Base-by-base conservation (phyloP, 2,797 vertebrate genomes). In the Emys orbicularis region DNA sequence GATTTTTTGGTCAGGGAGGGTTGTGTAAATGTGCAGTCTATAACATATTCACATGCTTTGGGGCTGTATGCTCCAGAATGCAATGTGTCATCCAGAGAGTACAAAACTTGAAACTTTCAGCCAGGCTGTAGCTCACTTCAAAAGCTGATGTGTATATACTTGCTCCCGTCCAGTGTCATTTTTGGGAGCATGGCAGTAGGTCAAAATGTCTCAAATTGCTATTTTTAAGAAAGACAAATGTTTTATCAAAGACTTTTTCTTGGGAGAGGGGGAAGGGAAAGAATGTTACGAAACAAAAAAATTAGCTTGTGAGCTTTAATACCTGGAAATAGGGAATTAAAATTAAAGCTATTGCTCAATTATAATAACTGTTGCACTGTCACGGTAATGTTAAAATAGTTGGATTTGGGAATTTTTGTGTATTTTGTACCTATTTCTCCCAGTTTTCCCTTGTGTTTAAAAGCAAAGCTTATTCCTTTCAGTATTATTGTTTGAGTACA, bases 401-500 rank as follows among this genome's bases (percentile, higher is more conserved):
- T 23, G 19, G 65, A 0, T 80, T 25, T 77, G 4, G 3, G 74
- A 9, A 74, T 13, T 31, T 8, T 31, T 5, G 18, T 82, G 19
- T n/a, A 2, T 84, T 84, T 90, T 12, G 56, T 86, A 77, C 47
- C 56, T 4, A 7, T 86, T 91, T 12, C 34, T 34, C 61, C 12
- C 3, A 31, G 27, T 34, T 41, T 10, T 16, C 4, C 50, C 10
- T 27, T 6, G 19, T 0, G 79, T 84, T 68, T 47, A 54, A 77
- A 90, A 92, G 41, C 6, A 50, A 89, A 56, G 18, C 25, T 56
- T 82, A 81, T 34, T 81, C 84, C 31, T 84, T 23, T 11, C 54
- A 10, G 72, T 84, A 41, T 88, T 91, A 52, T 16, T 92, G 92
- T 92, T 47, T 74, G 77, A 81, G 76, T 83, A 57, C 12, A 52